phyloP scores from a whole-genome alignment of 2,888 invertebrate species.

The Thymelicus acteon region DNA sequence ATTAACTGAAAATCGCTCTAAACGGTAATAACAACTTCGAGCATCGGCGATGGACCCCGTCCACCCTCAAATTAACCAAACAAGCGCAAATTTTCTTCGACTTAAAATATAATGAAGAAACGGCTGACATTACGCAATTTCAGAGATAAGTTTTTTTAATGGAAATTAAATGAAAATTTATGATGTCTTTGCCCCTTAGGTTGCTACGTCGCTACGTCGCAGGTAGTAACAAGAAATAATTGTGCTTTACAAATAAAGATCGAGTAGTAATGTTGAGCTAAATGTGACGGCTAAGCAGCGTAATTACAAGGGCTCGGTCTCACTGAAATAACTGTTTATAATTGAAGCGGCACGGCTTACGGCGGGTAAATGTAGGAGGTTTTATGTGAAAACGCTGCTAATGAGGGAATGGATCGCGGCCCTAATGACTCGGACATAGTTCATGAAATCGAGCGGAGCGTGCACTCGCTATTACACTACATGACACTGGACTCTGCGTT shows the following conservation, averaged over 20 bases:
- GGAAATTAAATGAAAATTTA: constrained; percentile 53
- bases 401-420: constrained; percentile 69
- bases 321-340: constrained; percentile 79
- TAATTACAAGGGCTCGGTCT: constrained; percentile 70
- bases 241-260: constrained; percentile 52
- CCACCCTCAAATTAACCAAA: constrained; percentile 69
- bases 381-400: constrained; percentile 80
- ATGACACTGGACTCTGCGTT: constrained; percentile 33
- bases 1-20: constrained; percentile 80
- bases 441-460: constrained; percentile 51
- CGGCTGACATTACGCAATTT: constrained; percentile 65
- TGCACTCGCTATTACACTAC: constrained; percentile 42
- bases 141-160: constrained; percentile 66
- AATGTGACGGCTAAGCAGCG: constrained; percentile 74
- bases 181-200: constrained; percentile 31
- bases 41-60: constrained; percentile 57
- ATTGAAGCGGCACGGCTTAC: constrained; percentile 69
- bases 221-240: constrained; percentile 36
- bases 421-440: constrained; percentile 74
- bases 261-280: constrained; percentile 66
- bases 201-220: constrained; percentile 16
- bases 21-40: constrained; percentile 69
- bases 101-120: constrained; percentile 74
- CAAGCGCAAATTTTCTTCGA: constrained; percentile 67
- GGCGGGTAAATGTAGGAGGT: constrained; percentile 69